Evolutionary conservation across 53 echinoderm and acorn worm genomes (phyloP).

Genomic region (Glandiceps talaboti): DNA sequence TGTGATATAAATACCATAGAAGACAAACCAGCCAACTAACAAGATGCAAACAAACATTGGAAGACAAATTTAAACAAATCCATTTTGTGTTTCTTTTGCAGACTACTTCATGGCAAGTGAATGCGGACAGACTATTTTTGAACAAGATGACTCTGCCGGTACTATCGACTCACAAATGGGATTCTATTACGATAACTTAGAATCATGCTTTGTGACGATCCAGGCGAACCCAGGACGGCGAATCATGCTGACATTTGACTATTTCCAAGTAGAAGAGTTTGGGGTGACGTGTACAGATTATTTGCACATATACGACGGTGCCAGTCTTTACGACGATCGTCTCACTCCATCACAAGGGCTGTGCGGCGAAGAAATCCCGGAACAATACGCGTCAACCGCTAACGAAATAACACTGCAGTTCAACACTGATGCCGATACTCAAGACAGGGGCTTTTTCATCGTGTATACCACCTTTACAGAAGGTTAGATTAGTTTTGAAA

Average conservation of each 20-base stretch:
- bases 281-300: neutral
- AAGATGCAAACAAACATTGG: too few species aligned
- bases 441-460: neutral
- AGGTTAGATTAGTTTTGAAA: too few species aligned
- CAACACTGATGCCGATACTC: neutral
- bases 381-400: neutral
- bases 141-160: neutral
- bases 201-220: neutral
- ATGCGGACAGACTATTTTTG: neutral
- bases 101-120: neutral
- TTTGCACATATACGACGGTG: neutral
- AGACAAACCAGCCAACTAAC: too few species aligned
- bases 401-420: neutral
- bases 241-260: neutral
- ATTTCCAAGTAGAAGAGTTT: neutral
- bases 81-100: too few species aligned
- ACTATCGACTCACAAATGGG: neutral
- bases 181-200: neutral
- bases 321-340: neutral
- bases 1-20: too few species aligned
- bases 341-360: neutral
- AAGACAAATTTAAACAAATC: too few species aligned
- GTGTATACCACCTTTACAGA: neutral
- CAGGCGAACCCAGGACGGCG: neutral
- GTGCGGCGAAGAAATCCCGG: neutral